Evolutionary conservation across 2,888 invertebrate species (phyloP).

Genomic region (Acleris sparsana): DNA sequence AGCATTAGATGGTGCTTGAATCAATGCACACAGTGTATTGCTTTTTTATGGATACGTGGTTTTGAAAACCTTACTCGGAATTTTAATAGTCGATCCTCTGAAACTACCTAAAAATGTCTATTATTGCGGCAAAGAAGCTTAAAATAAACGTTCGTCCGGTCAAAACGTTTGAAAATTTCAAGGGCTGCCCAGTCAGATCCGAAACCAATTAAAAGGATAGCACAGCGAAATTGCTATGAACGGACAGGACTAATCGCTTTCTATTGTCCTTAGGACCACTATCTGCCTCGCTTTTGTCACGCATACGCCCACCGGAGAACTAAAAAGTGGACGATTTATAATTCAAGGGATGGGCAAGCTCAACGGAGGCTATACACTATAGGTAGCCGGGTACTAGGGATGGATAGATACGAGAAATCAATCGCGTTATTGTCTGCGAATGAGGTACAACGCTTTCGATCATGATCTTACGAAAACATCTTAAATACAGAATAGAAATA

Average conservation of each 20-base stretch:
- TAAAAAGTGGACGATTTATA: slow-evolving; percentile 74
- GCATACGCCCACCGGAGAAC: slow-evolving; percentile 53
- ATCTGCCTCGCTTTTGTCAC: slow-evolving; percentile 68
- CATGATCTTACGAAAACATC: no score
- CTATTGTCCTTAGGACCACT: slow-evolving; percentile 75
- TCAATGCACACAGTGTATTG: not conserved
- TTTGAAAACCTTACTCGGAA: not conserved
- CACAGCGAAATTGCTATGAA: slow-evolving; percentile 53
- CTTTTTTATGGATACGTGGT: not conserved
- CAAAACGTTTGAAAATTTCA: slow-evolving; percentile 28
- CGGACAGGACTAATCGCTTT: slow-evolving; percentile 65
- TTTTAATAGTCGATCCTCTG: not conserved
- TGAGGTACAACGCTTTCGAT: not conserved
- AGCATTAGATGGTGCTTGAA: not conserved
- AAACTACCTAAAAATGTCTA: not conserved
- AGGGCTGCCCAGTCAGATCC: slow-evolving; percentile 43
- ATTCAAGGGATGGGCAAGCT: slow-evolving; percentile 64
- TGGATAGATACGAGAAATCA: not conserved
- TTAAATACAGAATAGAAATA: no score
- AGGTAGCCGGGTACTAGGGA: slow-evolving; percentile 11
- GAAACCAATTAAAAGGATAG: slow-evolving; percentile 72
- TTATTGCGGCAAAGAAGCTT: not conserved
- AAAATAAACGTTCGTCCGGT: slow-evolving; percentile 2
- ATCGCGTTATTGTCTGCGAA: not conserved
- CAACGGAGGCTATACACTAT: slow-evolving; percentile 36